Percentiles rank a stretch among this genome's conserved stretches.
phyloP scores from a whole-genome alignment of 2,797 vertebrate genomes.

The Perodicticus potto region DNA sequence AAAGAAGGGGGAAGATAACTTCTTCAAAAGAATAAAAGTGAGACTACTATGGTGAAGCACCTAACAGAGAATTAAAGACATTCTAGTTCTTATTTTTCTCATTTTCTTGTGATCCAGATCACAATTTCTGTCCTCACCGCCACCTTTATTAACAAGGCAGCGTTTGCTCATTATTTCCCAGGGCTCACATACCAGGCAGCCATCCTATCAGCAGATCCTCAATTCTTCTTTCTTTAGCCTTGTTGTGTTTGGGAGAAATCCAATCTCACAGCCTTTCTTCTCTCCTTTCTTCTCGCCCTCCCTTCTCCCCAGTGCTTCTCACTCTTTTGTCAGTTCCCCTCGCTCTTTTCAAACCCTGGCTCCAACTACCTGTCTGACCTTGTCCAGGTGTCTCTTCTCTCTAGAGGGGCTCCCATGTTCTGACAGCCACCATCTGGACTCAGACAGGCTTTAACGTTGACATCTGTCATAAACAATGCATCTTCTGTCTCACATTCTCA shows the following conservation, averaged over 20 bases:
- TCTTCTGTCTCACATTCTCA: neutral
- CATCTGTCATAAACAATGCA: neutral
- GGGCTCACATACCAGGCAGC: neutral
- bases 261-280: neutral
- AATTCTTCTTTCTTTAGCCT: neutral
- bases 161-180: neutral
- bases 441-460: neutral
- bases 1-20: neutral
- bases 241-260: neutral
- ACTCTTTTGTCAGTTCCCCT: neutral
- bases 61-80: neutral
- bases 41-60: neutral
- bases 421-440: neutral
- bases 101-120: neutral
- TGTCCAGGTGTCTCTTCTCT: neutral
- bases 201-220: neutral
- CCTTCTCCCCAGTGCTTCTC: neutral
- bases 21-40: neutral
- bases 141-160: neutral
- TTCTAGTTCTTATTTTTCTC: neutral
- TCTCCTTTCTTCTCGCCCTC: neutral
- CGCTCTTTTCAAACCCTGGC: neutral
- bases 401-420: neutral
- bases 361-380: neutral
- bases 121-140: neutral